These are phyloP conservation scores for Pyxicephalus adspersus DNA, from an alignment of 2,113 vertebrate genomes.

Conservation along the genomic window DNA sequence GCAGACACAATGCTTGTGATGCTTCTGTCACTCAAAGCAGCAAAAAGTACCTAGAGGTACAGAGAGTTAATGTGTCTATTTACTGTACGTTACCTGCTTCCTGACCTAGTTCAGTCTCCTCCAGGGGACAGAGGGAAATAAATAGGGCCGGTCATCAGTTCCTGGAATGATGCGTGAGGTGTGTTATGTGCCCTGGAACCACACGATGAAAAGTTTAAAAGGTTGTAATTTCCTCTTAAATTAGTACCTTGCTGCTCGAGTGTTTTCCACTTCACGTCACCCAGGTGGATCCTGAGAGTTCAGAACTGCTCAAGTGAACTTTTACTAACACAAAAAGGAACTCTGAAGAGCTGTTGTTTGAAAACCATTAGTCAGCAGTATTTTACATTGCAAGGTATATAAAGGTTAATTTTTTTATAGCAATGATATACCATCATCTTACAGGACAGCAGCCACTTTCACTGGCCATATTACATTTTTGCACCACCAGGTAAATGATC, in stretches of 20 bases:
- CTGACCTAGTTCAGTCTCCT: constrained; percentile 70
- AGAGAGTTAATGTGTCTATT: constrained; percentile 65
- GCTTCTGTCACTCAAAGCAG: constrained; percentile 15
- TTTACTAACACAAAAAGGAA: no score
- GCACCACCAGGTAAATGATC: no score
- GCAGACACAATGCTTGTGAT: no score
- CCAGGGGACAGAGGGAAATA: constrained; percentile 68
- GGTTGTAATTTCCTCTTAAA: constrained; percentile 59
- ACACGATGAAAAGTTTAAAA: constrained; percentile 57
- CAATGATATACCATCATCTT: no score
- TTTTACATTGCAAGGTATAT: no score
- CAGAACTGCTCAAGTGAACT: background rate
- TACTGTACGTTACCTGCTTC: constrained; percentile 69
- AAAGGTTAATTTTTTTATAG: no score
- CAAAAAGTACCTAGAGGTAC: constrained; percentile 26
- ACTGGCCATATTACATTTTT: no score
- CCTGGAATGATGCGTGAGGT: constrained; percentile 63
- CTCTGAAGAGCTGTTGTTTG: no score
- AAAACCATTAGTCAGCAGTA: no score
- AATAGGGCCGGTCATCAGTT: constrained; percentile 61
- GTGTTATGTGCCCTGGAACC: constrained; percentile 47
- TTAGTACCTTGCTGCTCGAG: constrained; percentile 34
- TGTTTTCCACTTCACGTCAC: constrained; percentile 38
- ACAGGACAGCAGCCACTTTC: no score
- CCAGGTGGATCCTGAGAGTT: constrained; percentile 22